phyloP scores from a whole-genome alignment of 2,797 vertebrate genomes.

The Anolis apletophallus region DNA sequence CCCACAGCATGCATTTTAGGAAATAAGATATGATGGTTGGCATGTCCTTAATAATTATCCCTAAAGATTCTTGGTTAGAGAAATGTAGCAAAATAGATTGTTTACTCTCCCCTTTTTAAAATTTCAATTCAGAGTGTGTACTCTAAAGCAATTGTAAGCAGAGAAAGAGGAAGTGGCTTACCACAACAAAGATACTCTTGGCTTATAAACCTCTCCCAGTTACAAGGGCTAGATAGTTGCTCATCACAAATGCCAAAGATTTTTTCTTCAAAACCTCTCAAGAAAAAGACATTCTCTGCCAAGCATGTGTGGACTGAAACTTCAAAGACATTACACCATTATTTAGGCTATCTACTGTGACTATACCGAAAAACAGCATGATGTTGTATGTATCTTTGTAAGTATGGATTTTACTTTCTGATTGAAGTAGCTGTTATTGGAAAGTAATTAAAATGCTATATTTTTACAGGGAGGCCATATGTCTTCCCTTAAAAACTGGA shows the following conservation, averaged over 20 bases:
- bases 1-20: conserved; percentile 44
- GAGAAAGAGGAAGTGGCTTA: conserved; percentile 55
- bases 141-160: conserved; percentile 46
- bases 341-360: not conserved
- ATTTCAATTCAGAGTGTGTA: conserved; percentile 45
- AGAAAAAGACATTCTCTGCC: conserved; percentile 34
- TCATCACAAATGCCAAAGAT: conserved; percentile 57
- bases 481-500: not conserved
- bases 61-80: conserved; percentile 45
- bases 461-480: not conserved
- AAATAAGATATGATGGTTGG: conserved; percentile 57
- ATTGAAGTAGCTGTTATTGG: not conserved
- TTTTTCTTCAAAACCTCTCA: conserved; percentile 37
- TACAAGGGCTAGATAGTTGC: conserved; percentile 55
- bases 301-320: conserved; percentile 35
- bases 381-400: not conserved
- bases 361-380: conserved; percentile 39
- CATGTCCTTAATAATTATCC: conserved; percentile 36
- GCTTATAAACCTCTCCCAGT: conserved; percentile 55
- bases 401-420: not conserved
- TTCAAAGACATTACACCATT: not conserved
- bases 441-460: not conserved
- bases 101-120: not conserved
- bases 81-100: conserved; percentile 45
- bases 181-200: conserved; percentile 51